These are phyloP conservation scores for Lottia gigantea DNA, from an alignment of 2,888 invertebrate genomes.

Conservation along the genomic window DNA sequence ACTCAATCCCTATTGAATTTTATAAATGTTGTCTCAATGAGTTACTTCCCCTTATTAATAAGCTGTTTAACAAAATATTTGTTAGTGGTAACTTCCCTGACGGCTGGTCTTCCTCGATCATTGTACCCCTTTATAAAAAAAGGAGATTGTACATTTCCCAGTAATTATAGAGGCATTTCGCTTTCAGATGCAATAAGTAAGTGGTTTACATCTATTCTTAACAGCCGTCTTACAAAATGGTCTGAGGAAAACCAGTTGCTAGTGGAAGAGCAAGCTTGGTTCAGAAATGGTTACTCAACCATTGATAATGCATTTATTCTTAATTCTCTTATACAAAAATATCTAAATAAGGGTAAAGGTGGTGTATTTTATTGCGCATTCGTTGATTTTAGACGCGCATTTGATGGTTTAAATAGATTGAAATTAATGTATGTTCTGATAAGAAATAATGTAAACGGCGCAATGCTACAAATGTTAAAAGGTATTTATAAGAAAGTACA, in stretches of 20 bases:
- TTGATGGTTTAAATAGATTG: constrained; percentile 5
- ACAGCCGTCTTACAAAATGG: constrained; percentile 13
- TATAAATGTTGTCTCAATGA: not conserved
- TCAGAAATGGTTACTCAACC: not conserved
- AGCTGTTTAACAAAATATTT: not conserved
- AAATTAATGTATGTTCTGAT: constrained; percentile 1
- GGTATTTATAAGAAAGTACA: not conserved
- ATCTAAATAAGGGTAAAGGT: not conserved
- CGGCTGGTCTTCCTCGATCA: not conserved
- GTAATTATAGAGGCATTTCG: constrained; percentile 3
- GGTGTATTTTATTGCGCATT: constrained; percentile 10
- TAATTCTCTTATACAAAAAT: not conserved
- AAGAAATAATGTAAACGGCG: not conserved
- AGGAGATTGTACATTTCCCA: not conserved
- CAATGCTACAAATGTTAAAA: not conserved
- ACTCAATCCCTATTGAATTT: not conserved
- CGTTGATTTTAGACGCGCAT: not conserved
- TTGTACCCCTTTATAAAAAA: no score
- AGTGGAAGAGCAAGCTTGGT: constrained; percentile 9
- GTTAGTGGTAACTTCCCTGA: not conserved
- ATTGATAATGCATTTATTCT: constrained; percentile 2
- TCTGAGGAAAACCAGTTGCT: constrained; percentile 1
- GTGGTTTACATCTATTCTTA: not conserved
- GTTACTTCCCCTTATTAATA: not conserved
- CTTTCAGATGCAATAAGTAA: constrained; percentile 1